Percentiles rank a stretch among this genome's conserved stretches.
Evolutionary conservation across 2,113 vertebrate species (phyloP).

Genomic region (Galeopterus variegatus): DNA sequence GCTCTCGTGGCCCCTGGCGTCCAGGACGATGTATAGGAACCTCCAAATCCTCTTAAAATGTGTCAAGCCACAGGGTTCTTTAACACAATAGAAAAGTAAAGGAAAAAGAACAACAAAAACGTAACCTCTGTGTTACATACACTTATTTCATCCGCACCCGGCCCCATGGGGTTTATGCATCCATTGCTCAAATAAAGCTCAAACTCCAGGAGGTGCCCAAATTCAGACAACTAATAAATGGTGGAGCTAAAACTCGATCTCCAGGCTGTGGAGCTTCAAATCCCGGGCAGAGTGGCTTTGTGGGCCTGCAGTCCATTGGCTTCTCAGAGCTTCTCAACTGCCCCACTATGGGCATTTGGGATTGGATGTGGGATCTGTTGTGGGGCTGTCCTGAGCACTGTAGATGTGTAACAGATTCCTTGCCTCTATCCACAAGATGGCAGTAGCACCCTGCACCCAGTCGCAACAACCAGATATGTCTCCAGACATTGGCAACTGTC

Average conservation of each 20-base stretch:
- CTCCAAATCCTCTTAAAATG: neutral
- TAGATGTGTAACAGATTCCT: too few relatives aligned
- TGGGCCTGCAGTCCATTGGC: too few relatives aligned
- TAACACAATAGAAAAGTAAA: neutral
- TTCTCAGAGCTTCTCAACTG: neutral
- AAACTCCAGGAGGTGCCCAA: neutral
- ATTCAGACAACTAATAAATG: neutral
- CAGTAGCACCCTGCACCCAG: neutral
- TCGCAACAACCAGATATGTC: neutral
- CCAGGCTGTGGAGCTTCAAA: neutral
- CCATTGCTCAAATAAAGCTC: neutral
- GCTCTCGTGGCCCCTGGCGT: neutral
- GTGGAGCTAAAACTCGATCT: neutral
- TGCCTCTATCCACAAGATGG: neutral
- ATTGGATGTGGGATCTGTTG: fast-evolving
- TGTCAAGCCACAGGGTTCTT: neutral
- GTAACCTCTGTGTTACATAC: neutral
- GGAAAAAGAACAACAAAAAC: neutral
- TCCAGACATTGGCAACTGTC: neutral
- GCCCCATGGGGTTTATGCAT: neutral
- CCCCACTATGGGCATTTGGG: neutral
- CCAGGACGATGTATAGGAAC: fast-evolving
- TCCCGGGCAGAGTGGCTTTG: too few relatives aligned
- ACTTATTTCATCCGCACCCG: neutral
- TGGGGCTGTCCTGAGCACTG: fast-evolving